A percentile compares a stretch with the other conserved stretches of the same genome.
These are phyloP conservation scores for Rhagoletis zephyria DNA, from an alignment of 1,140 invertebrate species.

Conservation along the genomic window DNA sequence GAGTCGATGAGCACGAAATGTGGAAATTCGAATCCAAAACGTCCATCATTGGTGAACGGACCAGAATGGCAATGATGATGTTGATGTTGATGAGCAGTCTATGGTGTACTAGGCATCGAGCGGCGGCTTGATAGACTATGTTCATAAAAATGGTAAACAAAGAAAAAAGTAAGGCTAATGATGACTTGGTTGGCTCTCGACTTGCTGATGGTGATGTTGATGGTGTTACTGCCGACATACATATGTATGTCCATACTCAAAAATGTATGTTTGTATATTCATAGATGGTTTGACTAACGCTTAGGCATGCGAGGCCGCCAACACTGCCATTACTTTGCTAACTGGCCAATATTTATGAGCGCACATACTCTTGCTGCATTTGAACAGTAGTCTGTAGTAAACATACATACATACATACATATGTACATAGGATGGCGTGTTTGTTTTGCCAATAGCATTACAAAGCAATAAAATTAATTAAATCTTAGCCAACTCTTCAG, in stretches of 20 bases:
- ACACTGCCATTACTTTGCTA: background rate
- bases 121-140: background rate
- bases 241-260: background rate
- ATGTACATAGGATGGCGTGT: conserved; percentile 31
- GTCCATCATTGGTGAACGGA: conserved; percentile 50
- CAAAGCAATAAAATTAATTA: conserved; percentile 42
- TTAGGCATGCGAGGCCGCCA: conserved; percentile 16
- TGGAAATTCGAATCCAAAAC: conserved; percentile 51
- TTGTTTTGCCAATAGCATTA: conserved; percentile 40
- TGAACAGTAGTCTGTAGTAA: background rate
- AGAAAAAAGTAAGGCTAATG: background rate
- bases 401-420: background rate
- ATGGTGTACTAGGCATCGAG: background rate
- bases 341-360: conserved; percentile 23
- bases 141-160: background rate
- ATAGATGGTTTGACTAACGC: background rate
- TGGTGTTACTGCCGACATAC: background rate
- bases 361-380: too few relatives aligned
- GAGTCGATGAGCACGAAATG: conserved; percentile 29
- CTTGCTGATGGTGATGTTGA: conserved; percentile 27
- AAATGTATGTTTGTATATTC: background rate
- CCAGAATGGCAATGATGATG: conserved; percentile 44
- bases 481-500: conserved; percentile 49
- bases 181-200: conserved; percentile 38
- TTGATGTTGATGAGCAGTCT: background rate